These are phyloP conservation scores for Strigamia crassipes DNA, from an alignment of 2,888 invertebrate genomes.

Conservation along the genomic window DNA sequence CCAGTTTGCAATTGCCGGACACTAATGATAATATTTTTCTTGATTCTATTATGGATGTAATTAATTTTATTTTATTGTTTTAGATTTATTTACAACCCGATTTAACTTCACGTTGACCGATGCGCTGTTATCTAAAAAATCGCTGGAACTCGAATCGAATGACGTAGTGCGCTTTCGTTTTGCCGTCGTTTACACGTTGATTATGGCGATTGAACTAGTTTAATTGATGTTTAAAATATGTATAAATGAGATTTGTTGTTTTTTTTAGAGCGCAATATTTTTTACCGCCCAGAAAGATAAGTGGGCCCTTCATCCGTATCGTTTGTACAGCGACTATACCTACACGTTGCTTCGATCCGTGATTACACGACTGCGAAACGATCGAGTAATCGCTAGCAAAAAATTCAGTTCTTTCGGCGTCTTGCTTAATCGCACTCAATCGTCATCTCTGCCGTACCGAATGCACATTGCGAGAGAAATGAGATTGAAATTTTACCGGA, in stretches of 20 bases:
- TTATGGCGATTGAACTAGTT: no score
- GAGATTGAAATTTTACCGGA: neutral
- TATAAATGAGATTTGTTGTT: slow-evolving; percentile 44
- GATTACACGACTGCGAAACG: slow-evolving; percentile 65
- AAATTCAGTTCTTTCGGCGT: slow-evolving; percentile 55
- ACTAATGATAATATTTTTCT: neutral
- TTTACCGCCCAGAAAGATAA: slow-evolving; percentile 67
- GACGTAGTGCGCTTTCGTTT: slow-evolving; percentile 63
- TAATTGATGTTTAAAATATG: neutral
- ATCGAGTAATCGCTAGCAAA: slow-evolving; percentile 65
- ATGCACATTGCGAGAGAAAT: slow-evolving; percentile 59
- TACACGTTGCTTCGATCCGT: slow-evolving; percentile 68
- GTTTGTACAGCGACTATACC: slow-evolving; percentile 73
- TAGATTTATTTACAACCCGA: slow-evolving; percentile 18
- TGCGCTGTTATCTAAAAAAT: neutral
- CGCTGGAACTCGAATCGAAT: slow-evolving; percentile 54
- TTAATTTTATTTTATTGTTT: neutral
- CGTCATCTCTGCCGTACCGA: slow-evolving; percentile 63
- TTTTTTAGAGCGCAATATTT: slow-evolving; percentile 69
- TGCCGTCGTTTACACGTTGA: slow-evolving; percentile 65
- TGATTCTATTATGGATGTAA: no score
- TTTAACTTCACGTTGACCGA: neutral
- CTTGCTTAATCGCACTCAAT: slow-evolving; percentile 61
- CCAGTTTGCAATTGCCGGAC: slow-evolving; percentile 30
- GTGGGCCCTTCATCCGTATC: slow-evolving; percentile 70